Base-by-base conservation (phyloP, 2,888 invertebrate species). In the Eilema caniola region DNA sequence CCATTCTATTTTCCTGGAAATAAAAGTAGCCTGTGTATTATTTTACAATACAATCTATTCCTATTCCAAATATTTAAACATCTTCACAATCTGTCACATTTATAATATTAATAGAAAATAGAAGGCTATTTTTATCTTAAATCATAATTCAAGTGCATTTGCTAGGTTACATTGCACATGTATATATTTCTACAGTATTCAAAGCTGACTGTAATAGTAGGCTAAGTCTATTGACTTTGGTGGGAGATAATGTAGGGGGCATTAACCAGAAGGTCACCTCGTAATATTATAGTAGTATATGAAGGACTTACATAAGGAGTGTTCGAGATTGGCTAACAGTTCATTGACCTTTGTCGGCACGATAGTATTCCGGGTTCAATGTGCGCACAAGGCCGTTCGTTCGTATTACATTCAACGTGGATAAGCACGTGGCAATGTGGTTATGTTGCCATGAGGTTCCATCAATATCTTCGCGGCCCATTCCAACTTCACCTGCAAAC, bases 311-410 rank as follows among this genome's bases (percentile, higher is more conserved):
- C 88, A 87, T 93, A 92, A 93, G 88, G 84, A 83, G 77, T 79
- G 74, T 85, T 86, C 84, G 85, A 84, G 86, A 86, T 89, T 88
- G 85, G 85, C 88, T 89, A 90, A 91, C 86, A 89, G 90, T 87
- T 88, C 86, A 87, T 84, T 88, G 84, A 87, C 82, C 86, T 85
- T 88, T 90, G 90, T 89, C 87, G 82, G 72, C 70, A 78, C 81
- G 82, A 83, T 88, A 85, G 78, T 88, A 86, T 93, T 93, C 95
- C 94, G 93, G 94, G 94, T 92, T 92, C 88, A 90, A 88, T 85
- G 91, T 66, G 81, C 92, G 85, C 79, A 84, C 94, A 95, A 94
- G 95, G 94, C 92, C 94, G 92, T 89, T 85, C 85, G 86, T 87
- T 88, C 78, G 79, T 85, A 85, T 86, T 82, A 80, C 79, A 81